These are phyloP conservation scores for Phalacrocorax aristotelis DNA, from an alignment of 2,113 vertebrate genomes.

Conservation along the genomic window DNA sequence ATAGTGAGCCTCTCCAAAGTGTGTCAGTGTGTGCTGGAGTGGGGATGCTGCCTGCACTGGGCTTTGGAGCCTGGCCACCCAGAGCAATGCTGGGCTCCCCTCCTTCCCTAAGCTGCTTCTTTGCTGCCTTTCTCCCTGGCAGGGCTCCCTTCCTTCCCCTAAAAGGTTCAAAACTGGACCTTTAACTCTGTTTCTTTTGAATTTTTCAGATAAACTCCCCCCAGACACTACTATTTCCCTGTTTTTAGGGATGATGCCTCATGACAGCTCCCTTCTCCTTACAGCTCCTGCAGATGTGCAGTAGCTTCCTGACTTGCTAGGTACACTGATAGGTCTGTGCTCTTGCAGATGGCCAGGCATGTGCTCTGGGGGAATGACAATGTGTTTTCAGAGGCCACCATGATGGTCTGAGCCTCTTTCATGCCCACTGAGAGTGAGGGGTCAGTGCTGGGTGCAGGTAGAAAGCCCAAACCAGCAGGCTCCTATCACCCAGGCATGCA, in stretches of 20 bases:
- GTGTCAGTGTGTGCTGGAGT: not conserved
- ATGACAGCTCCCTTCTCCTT: not conserved
- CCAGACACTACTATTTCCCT: not conserved
- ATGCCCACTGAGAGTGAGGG: not conserved
- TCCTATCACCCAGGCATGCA: not conserved
- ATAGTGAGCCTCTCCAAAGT: not conserved
- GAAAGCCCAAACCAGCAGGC: not conserved
- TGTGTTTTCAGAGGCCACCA: not conserved
- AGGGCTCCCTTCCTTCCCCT: not conserved
- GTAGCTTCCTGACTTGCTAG: not conserved
- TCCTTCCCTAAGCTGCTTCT: not conserved
- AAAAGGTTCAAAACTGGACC: not conserved
- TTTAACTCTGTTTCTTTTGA: not conserved
- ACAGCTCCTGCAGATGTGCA: not conserved
- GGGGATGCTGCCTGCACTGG: not conserved
- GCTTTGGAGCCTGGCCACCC: not conserved
- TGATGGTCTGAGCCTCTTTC: not conserved
- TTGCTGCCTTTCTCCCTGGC: not conserved
- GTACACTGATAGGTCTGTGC: accelerated
- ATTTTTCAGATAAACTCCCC: not conserved
- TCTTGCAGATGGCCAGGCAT: accelerated
- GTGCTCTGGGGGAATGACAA: accelerated
- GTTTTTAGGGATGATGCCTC: not conserved
- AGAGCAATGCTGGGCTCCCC: not conserved
- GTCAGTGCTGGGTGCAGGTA: not conserved